A percentile compares a stretch with the other conserved stretches of the same genome.
phyloP scores from a whole-genome alignment of 2,113 vertebrate species.

The Rutilus rutilus region DNA sequence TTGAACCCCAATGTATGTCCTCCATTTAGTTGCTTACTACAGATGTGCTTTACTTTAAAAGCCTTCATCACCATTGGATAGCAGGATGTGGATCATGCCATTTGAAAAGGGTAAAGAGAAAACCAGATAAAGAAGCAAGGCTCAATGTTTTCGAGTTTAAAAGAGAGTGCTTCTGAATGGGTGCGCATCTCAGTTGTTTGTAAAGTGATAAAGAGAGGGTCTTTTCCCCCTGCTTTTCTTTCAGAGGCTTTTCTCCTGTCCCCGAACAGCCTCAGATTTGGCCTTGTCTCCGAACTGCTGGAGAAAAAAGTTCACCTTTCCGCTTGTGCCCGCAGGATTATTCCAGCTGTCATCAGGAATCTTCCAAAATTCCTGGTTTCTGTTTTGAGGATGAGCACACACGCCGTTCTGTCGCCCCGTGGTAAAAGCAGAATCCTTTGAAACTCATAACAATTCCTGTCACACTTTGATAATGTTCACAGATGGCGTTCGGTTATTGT shows the following conservation, averaged over 20 bases:
- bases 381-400: neutral
- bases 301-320: constrained; percentile 39
- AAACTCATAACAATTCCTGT: constrained; percentile 44
- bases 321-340: neutral
- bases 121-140: neutral
- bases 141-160: neutral
- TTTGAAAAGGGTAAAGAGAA: constrained; percentile 2
- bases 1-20: neutral
- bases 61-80: neutral
- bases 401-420: neutral
- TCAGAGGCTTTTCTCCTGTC: neutral
- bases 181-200: neutral
- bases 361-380: neutral
- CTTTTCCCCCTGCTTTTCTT: neutral
- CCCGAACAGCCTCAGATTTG: neutral
- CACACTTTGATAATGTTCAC: constrained; percentile 79
- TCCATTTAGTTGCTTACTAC: neutral
- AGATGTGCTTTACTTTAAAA: neutral
- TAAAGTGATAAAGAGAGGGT: neutral
- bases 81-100: neutral
- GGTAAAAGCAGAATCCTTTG: neutral
- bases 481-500: constrained; percentile 74
- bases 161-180: neutral
- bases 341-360: neutral
- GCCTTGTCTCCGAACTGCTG: constrained; percentile 29